A percentile compares a stretch with the other conserved stretches of the same genome.
These are phyloP conservation scores for Melanchra persicariae DNA, from an alignment of 2,888 invertebrate genomes.

Conservation along the genomic window DNA sequence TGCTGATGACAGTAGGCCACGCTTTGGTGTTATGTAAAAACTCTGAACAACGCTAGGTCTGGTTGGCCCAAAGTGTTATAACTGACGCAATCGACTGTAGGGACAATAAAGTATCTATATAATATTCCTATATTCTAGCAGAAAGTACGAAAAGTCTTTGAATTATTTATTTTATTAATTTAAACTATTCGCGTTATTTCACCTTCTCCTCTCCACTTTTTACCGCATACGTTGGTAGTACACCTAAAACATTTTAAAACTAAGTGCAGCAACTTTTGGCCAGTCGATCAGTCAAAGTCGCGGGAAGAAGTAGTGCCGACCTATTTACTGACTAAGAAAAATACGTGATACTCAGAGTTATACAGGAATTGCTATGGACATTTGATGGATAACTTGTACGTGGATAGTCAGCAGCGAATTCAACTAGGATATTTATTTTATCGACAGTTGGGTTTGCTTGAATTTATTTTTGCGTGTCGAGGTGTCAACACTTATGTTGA, in stretches of 20 bases:
- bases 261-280: constrained; percentile 54
- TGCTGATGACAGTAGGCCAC: no score
- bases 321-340: constrained; percentile 55
- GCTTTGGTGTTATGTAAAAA: no score
- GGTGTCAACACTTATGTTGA: background rate
- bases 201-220: background rate
- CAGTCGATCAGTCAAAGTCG: constrained; percentile 55
- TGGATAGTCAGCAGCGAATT: constrained; percentile 24
- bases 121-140: no score
- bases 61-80: no score
- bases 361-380: constrained; percentile 36
- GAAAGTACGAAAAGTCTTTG: no score
- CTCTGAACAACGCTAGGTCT: no score
- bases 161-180: no score
- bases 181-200: background rate
- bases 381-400: constrained; percentile 54
- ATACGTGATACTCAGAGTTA: constrained; percentile 43
- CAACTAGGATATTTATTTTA: constrained; percentile 6
- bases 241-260: constrained; percentile 44
- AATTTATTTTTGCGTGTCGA: background rate
- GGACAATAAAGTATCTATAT: no score
- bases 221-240: background rate
- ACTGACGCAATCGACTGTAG: no score
- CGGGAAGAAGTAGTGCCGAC: constrained; percentile 51
- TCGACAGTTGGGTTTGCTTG: background rate